Conservation (phyloP, 1,140 invertebrate genomes). For the Drosophila sturtevanti region DNA sequence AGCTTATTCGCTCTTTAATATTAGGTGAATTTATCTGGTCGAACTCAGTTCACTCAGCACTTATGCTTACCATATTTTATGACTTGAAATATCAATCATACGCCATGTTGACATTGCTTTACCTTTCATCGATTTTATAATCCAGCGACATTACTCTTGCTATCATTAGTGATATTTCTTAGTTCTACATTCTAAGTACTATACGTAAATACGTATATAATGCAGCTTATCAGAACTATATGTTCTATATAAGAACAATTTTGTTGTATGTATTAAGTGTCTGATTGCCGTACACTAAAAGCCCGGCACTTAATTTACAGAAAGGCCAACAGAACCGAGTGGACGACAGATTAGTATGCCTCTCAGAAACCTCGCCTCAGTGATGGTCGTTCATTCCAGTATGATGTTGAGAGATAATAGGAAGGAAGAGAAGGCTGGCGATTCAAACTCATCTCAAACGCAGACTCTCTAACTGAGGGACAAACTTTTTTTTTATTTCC, state of each 20-base stretch:
- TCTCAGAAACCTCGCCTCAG: conserved; percentile 8
- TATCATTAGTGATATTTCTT: conserved; percentile 51
- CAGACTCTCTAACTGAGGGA: conserved; percentile 54
- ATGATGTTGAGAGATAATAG: conserved; percentile 64
- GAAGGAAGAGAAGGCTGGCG: conserved; percentile 12
- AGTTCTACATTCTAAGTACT: conserved; percentile 53
- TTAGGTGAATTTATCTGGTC: conserved; percentile 67
- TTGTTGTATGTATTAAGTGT: not conserved
- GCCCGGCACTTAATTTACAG: conserved; percentile 47
- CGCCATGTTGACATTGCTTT: conserved; percentile 63
- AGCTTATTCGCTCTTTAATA: conserved; percentile 74
- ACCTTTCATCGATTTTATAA: conserved; percentile 60
- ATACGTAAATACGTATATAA: conserved; percentile 14
- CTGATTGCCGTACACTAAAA: conserved; percentile 17
- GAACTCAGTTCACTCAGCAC: conserved; percentile 33
- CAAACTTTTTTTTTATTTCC: conserved; percentile 56
- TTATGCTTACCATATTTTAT: conserved; percentile 52
- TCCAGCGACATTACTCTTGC: conserved; percentile 71
- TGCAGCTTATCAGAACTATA: conserved; percentile 31
- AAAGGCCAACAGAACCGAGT: conserved; percentile 13
- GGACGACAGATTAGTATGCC: conserved; percentile 70
- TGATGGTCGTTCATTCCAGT: conserved; percentile 45
- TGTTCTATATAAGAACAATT: not conserved
- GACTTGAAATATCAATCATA: conserved; percentile 78
- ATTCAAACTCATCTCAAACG: conserved; percentile 12